These are phyloP conservation scores for Chrysolina haemoptera DNA, from an alignment of 2,888 invertebrate genomes.

Conservation along the genomic window DNA sequence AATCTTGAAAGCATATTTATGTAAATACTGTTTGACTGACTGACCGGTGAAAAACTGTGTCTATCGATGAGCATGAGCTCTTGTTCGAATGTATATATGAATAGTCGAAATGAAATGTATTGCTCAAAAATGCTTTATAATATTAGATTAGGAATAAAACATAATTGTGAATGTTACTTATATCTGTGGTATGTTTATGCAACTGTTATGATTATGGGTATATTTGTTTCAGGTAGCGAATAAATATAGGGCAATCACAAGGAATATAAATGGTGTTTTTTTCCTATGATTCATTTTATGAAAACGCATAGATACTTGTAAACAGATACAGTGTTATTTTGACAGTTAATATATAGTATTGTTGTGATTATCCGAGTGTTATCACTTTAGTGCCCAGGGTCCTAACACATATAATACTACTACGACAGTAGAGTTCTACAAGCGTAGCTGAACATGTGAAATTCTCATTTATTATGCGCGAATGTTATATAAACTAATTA, in stretches of 20 bases:
- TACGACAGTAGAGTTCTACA: too few species aligned
- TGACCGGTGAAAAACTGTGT: not conserved
- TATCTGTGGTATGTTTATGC: slow-evolving; percentile 1
- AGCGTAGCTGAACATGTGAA: too few species aligned
- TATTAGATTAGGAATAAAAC: not conserved
- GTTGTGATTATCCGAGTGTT: too few species aligned
- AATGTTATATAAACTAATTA: too few species aligned
- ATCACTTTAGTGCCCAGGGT: too few species aligned
- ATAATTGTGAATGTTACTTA: slow-evolving; percentile 6
- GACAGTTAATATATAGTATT: too few species aligned
- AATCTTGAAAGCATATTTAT: too few species aligned
- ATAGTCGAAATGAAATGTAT: slow-evolving; percentile 2
- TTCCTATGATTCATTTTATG: not conserved
- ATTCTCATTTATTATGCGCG: too few species aligned
- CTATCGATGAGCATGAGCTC: not conserved
- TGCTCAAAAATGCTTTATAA: slow-evolving; percentile 22
- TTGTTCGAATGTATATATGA: not conserved
- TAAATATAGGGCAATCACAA: not conserved
- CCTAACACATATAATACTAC: too few species aligned
- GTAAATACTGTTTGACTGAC: not conserved
- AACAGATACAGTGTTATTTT: too few species aligned
- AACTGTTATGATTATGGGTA: slow-evolving; percentile 10
- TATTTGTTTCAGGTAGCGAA: not conserved
- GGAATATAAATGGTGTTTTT: not conserved
- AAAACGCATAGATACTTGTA: too few species aligned